Conservation (phyloP, 2,888 invertebrate genomes). For the Idaea straminata region DNA sequence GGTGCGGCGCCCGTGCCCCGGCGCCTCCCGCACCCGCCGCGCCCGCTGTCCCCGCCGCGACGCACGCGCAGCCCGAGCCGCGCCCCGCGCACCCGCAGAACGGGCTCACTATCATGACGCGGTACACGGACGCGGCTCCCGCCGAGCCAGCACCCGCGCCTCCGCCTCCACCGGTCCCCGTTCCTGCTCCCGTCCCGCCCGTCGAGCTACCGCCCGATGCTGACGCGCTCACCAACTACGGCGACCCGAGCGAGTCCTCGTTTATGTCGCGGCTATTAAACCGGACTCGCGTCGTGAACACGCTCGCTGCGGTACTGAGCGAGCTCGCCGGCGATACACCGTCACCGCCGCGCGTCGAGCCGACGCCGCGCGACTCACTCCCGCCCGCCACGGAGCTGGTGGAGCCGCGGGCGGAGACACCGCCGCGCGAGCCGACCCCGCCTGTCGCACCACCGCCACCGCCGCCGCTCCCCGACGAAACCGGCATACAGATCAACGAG, state of each 20-base stretch:
- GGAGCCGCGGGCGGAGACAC: conserved; percentile 24
- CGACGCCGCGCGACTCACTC: conserved; percentile 33
- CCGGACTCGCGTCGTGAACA: conserved; percentile 62
- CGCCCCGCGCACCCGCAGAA: conserved; percentile 57
- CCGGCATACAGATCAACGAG: conserved; percentile 83
- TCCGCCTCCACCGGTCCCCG: conserved; percentile 38
- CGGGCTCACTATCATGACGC: conserved; percentile 72
- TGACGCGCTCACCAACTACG: conserved; percentile 63
- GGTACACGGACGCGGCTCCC: conserved; percentile 65
- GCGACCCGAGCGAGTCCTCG: conserved; percentile 72
- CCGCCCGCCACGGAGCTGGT: conserved; percentile 24
- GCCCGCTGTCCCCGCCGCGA: conserved; percentile 20
- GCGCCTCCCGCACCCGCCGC: conserved; percentile 27
- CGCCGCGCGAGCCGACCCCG: conserved; percentile 27
- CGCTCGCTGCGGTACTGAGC: conserved; percentile 63
- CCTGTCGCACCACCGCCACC: conserved; percentile 19
- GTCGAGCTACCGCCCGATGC: conserved; percentile 40
- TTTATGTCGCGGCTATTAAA: conserved; percentile 71
- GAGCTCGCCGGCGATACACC: conserved; percentile 44
- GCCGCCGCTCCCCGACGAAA: conserved; percentile 42
- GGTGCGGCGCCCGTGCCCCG: conserved; percentile 39
- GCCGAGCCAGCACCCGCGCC: conserved; percentile 35
- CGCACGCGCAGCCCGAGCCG: conserved; percentile 27
- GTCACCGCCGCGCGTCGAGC: conserved; percentile 25
- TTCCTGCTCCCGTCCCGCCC: conserved; percentile 47